phyloP scores from a whole-genome alignment of 2,888 invertebrate genomes.

The Orthonevra nobilis region DNA sequence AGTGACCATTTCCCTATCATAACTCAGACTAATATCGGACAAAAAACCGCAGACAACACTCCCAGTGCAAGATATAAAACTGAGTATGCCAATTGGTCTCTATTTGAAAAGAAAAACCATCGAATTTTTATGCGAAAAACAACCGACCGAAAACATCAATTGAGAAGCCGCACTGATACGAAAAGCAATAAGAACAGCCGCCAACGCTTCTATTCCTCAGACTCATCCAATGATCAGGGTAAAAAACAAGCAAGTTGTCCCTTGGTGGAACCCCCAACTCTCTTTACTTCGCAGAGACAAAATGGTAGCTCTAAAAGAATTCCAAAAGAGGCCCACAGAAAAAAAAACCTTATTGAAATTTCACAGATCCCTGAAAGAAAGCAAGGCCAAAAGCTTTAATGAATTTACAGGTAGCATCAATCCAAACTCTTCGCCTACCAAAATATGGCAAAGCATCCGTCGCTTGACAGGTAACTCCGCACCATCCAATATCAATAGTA shows the following conservation, averaged over 20 bases:
- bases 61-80: neutral
- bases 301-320: neutral
- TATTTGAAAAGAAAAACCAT: neutral
- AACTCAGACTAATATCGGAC: neutral
- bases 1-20: neutral
- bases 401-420: neutral
- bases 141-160: neutral
- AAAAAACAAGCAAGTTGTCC: neutral
- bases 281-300: neutral
- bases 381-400: neutral
- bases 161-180: neutral
- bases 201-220: neutral
- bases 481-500: neutral
- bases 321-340: neutral
- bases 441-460: neutral
- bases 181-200: neutral
- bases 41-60: neutral
- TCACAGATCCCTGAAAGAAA: neutral
- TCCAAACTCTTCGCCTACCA: neutral
- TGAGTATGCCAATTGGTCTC: neutral
- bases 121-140: neutral
- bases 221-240: neutral
- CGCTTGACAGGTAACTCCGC: neutral
- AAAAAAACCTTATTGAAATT: neutral
- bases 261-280: slow-evolving; percentile 9